Evolutionary conservation across 2,113 vertebrate species (phyloP).

Genomic region (Thermophis baileyi): DNA sequence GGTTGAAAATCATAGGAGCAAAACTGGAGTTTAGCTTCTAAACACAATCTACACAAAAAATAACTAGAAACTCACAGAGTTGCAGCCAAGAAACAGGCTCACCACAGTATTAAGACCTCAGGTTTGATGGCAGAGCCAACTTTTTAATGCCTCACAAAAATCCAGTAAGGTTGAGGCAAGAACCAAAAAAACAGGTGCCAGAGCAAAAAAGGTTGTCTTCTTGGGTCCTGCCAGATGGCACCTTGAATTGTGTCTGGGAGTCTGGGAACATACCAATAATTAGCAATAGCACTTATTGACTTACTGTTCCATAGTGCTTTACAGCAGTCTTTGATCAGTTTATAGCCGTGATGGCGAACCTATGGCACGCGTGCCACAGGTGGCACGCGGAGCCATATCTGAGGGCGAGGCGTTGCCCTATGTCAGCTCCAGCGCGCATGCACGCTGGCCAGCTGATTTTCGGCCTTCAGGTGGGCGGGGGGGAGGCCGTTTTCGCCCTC

Average conservation of each 20-base stretch:
- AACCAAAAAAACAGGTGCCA: background rate
- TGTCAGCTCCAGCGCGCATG: too few relatives aligned
- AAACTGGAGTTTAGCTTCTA: background rate
- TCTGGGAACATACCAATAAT: background rate
- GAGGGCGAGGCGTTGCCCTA: too few relatives aligned
- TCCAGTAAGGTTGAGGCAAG: background rate
- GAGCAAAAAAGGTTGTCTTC: background rate
- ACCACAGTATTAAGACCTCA: background rate
- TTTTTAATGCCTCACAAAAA: background rate
- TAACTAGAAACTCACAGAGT: background rate
- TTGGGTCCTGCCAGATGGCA: background rate
- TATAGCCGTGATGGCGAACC: too few relatives aligned
- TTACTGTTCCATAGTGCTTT: background rate
- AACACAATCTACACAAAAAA: background rate
- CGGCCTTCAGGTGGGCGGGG: too few relatives aligned
- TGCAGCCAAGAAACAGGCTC: background rate
- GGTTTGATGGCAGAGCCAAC: background rate
- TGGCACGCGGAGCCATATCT: too few relatives aligned
- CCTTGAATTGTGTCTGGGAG: background rate
- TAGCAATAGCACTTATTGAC: background rate
- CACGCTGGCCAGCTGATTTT: too few relatives aligned
- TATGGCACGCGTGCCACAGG: too few relatives aligned
- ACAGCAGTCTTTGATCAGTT: background rate
- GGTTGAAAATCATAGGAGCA: background rate
- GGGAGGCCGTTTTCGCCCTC: too few relatives aligned